Evolutionary conservation across 2,113 vertebrate species (phyloP).

Genomic region (Calyptomena viridis): DNA sequence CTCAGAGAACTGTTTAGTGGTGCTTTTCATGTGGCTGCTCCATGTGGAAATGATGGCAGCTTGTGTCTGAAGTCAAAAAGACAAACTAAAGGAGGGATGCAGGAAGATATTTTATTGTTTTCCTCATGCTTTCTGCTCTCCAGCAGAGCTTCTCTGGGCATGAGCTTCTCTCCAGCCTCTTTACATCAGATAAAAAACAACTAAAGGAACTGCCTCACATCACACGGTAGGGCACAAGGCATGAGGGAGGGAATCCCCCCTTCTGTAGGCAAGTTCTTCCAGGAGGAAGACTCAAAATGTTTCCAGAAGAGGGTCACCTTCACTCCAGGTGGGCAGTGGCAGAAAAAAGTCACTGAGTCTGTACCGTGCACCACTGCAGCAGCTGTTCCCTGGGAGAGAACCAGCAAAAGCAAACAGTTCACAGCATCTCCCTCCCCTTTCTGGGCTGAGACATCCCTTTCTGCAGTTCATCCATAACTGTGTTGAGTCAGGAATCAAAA

Average conservation of each 20-base stretch:
- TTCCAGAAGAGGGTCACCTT: not conserved
- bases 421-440: not conserved
- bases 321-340: not conserved
- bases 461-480: not conserved
- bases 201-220: not conserved
- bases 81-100: not conserved
- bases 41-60: slow-evolving; percentile 21
- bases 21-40: slow-evolving; percentile 53
- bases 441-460: not conserved
- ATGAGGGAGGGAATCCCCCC: not conserved
- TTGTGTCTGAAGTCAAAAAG: not conserved
- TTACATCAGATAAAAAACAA: not conserved
- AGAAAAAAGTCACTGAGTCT: not conserved
- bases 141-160: not conserved
- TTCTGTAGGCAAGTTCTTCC: not conserved
- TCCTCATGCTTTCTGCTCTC: slow-evolving; percentile 1
- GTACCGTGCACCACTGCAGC: accelerated
- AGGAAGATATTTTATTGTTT: slow-evolving; percentile 24
- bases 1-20: slow-evolving; percentile 17
- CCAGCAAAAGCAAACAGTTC: not conserved
- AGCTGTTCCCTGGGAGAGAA: not conserved
- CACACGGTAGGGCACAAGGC: not conserved
- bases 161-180: not conserved
- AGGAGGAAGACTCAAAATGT: not conserved
- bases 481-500: not conserved